Evolutionary conservation across 2,888 invertebrate species (phyloP), one percentile per base, ranked within the genome.

Genomic region (Cecidostiba fungosa): DNA sequence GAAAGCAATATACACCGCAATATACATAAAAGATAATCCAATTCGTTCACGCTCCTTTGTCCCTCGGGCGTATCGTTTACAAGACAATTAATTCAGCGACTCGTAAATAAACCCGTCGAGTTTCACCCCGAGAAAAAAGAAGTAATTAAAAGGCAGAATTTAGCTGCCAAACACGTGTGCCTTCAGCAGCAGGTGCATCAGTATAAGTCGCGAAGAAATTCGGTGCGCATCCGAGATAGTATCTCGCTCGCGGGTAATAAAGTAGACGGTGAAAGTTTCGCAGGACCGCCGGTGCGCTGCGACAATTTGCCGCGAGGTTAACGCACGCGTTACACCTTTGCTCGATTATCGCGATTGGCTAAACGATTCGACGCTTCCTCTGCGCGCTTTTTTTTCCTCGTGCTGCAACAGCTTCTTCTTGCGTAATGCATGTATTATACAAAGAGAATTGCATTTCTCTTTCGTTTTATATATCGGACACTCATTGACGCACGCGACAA

Each of bases 241-340:
- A 59, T 59, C 59, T 5, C 59, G 10, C 23, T 16, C 23, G 14
- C 59, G 5, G 26, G 29, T 26, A 72, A 78, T 59, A 54, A 32
- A 23, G 29, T 59, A 77, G 19, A 50, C 19, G 23, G 69, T 36
- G 82, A 72, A 43, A 59, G 72, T 77, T 59, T 72, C 77, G 69
- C 16, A 36, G 5, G 10, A 32, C 47, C 26, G 43, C 29, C 26
- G 23, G 14, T 14, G 43, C 26, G 26, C 12, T 16, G 47, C 32
- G 73, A 32, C 39, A 50, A 62, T 62, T 62, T 59, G 62, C 62
- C 26, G 8, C 74, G 66, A 59, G 77, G 76, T 77, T 47, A 82
- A 82, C 69, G 77, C 19, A 82, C 62, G 54, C 76, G 69, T 76
- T 76, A 76, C 50, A 26, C 62, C 29, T 73, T 69, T 82, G 23